Percentiles rank a stretch among this genome's conserved stretches.
phyloP scores from a whole-genome alignment of 1,140 invertebrate genomes.

The Drosophila nikananu region DNA sequence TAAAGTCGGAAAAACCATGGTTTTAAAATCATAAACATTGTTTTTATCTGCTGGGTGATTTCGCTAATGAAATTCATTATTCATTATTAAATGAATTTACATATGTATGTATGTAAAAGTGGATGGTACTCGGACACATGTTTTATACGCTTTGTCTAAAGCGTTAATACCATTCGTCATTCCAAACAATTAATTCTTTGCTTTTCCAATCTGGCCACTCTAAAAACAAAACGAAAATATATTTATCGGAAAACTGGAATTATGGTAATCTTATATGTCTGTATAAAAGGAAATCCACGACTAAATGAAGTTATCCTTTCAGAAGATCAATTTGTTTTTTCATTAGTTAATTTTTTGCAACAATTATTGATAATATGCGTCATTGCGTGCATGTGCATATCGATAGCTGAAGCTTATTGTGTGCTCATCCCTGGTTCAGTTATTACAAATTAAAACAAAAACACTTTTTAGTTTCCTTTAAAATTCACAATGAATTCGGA shows the following conservation, averaged over 20 bases:
- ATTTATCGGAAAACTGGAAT: no score
- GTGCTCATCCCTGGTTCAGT: conserved; percentile 1
- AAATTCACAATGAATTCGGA: not conserved
- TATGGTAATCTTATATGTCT: not conserved
- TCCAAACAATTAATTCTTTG: not conserved
- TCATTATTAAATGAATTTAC: no score
- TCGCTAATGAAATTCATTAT: not conserved
- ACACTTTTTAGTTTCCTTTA: no score
- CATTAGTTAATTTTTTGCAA: not conserved
- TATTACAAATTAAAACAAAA: not conserved
- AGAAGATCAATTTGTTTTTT: not conserved
- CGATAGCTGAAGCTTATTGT: conserved; percentile 3
- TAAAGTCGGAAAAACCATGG: no score
- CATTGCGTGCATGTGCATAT: not conserved
- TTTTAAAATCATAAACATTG: no score
- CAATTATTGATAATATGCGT: not conserved
- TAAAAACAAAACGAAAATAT: no score
- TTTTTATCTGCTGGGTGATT: no score
- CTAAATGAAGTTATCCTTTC: not conserved
- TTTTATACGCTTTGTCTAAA: not conserved
- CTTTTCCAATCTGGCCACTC: not conserved
- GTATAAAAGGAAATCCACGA: rapidly evolving
- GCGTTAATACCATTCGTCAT: not conserved
- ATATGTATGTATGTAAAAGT: not conserved
- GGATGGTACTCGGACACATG: not conserved